Evolutionary conservation across 2,888 invertebrate species (phyloP).

Genomic region (Cheilosia soror): DNA sequence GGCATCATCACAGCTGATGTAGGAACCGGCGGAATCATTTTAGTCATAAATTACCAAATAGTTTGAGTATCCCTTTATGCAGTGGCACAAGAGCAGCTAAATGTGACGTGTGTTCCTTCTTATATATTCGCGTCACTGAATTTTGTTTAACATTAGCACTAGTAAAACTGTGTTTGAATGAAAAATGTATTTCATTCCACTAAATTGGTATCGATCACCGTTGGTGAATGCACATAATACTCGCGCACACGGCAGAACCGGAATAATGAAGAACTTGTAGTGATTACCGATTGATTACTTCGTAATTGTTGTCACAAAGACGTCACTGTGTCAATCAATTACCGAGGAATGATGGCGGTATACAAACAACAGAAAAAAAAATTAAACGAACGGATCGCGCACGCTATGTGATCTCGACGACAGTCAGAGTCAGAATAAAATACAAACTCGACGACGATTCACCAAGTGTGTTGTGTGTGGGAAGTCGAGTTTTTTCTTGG

Average conservation of each 20-base stretch:
- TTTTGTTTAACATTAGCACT: conserved; percentile 31
- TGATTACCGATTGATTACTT: conserved; percentile 51
- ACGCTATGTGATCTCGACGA: conserved; percentile 81
- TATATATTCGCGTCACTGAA: conserved; percentile 6
- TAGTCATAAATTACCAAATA: conserved; percentile 83
- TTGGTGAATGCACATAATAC: conserved; percentile 61
- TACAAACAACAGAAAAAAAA: conserved; percentile 41
- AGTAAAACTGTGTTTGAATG: conserved; percentile 18
- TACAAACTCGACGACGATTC: conserved; percentile 78
- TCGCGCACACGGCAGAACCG: conserved; percentile 43
- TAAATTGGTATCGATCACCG: conserved; percentile 42
- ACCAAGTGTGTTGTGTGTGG: conserved; percentile 78
- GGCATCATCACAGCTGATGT: conserved; percentile 96
- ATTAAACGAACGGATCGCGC: conserved; percentile 78
- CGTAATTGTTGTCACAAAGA: conserved; percentile 57
- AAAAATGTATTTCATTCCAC: conserved; percentile 33
- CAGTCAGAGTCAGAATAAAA: conserved; percentile 83
- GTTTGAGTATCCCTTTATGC: conserved; percentile 62
- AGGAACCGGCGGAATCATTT: conserved; percentile 97
- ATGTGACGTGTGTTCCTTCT: conserved; percentile 25
- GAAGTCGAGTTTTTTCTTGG: conserved; percentile 67
- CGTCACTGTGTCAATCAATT: conserved; percentile 53
- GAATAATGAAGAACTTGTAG: conserved; percentile 16
- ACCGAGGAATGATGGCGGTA: conserved; percentile 38
- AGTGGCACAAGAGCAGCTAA: conserved; percentile 60